Conservation (phyloP, 2,113 vertebrate genomes). For the Fukomys damarensis region DNA sequence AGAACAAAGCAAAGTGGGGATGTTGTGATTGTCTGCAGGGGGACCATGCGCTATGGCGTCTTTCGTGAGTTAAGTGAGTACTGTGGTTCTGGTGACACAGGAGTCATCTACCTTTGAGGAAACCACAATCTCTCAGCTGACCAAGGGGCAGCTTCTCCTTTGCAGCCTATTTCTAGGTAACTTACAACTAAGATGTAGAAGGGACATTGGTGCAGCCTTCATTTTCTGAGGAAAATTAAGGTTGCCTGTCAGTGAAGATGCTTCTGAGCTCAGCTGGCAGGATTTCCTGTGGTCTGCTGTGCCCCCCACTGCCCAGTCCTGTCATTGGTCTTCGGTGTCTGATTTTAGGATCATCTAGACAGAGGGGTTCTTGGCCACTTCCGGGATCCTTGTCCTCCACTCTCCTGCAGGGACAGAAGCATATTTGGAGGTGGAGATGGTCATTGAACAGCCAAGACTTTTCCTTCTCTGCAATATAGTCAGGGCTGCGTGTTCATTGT, state of each 20-base stretch:
- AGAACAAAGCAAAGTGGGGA: neutral
- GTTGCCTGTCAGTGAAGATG: neutral
- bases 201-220: neutral
- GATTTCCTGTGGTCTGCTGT: neutral
- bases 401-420: neutral
- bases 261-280: neutral
- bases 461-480: fast-evolving
- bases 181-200: neutral
- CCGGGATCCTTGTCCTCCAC: fast-evolving
- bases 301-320: too few species aligned
- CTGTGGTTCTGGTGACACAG: neutral
- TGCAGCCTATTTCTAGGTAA: neutral
- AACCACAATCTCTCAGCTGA: fast-evolving
- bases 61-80: neutral
- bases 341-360: neutral
- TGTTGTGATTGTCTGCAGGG: neutral
- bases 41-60: neutral
- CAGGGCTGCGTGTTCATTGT: neutral
- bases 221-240: neutral
- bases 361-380: neutral
- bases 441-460: fast-evolving
- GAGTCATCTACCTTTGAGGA: too few species aligned
- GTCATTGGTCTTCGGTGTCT: neutral
- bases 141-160: neutral
- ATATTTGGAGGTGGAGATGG: fast-evolving